Conservation (phyloP, 2,888 invertebrate genomes). For the Entomobrya multifasciata region DNA sequence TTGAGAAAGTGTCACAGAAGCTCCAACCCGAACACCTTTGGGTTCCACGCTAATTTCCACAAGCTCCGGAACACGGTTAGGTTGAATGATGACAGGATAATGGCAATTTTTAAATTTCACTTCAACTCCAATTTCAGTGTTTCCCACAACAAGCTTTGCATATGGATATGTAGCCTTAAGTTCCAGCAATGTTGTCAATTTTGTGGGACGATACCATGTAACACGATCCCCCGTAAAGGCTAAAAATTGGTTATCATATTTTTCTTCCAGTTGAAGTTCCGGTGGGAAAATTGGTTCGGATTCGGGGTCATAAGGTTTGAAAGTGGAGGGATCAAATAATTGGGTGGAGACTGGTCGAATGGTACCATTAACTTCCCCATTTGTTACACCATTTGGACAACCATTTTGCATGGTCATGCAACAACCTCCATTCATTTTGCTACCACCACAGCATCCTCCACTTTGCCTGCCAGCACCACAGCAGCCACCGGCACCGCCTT, state of each 20-base stretch:
- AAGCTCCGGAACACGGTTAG: constrained; percentile 88
- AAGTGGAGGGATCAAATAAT: constrained; percentile 85
- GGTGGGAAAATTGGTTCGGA: constrained; percentile 97
- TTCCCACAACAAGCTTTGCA: constrained; percentile 92
- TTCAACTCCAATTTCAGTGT: constrained; percentile 92
- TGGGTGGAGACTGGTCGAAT: not conserved
- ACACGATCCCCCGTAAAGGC: constrained; percentile 82
- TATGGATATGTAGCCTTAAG: constrained; percentile 86
- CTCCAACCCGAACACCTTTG: constrained; percentile 87
- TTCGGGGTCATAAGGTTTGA: constrained; percentile 88
- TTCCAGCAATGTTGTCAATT: constrained; percentile 85
- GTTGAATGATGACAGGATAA: constrained; percentile 90
- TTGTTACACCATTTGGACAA: constrained; percentile 48
- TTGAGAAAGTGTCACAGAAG: constrained; percentile 87
- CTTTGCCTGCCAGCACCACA: constrained; percentile 37
- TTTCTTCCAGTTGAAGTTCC: constrained; percentile 84
- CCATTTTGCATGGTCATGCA: constrained; percentile 71
- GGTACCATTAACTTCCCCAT: constrained; percentile 78
- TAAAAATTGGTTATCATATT: constrained; percentile 38
- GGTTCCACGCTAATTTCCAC: constrained; percentile 83
- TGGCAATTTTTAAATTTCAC: constrained; percentile 91
- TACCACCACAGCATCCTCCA: constrained; percentile 85
- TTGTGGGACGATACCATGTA: constrained; percentile 89
- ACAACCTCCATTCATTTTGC: constrained; percentile 82
- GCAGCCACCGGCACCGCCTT: constrained; percentile 35